Base-by-base conservation (phyloP, 2,888 invertebrate species). In the Sussaba pulchella region DNA sequence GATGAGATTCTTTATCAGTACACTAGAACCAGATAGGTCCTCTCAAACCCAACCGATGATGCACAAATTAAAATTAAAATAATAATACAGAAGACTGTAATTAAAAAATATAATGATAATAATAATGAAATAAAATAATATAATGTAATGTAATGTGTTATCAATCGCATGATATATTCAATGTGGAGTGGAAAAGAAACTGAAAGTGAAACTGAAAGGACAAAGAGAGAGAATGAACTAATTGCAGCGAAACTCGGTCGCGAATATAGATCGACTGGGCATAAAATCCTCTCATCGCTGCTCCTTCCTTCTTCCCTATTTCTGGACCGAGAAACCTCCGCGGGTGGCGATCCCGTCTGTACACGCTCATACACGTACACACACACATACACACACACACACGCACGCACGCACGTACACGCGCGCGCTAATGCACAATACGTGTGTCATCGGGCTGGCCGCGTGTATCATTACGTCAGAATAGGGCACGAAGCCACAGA, bases 321-420 rank as follows among this genome's bases (percentile, higher is more conserved):
- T 80, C 71, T 76, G 72, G 52, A 61, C 69, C 61, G 80, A 43
- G 75, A 80, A 80, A 39, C 71, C 75, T 69, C 76, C 72, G 67
- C 80, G 72, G 80, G 80, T 80, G 75, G 75, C 75, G 67, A 63
- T 54, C 2, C 31, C 31, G 31, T 31, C 2, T 6, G 4, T 6
- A 31, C 31, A 31, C 43, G 41, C 39, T 36, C 14, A 26, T 26
- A 31, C 45, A 17, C 36, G 21, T 6, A 19, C 50, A 14, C 50
- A 63, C 63, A 24, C 24, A 43, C 63, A 9, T 17, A 36, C 73
- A 31, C 43, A n/a, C n/a, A n/a, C 14, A 26, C 26, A 31, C 45
- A 17, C 36, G 21, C 17, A 19, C 50, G 3, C 50, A 63, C 63
- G 14, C 24, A 43, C 63, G 9, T 17, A 36, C 73, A 31, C 43